Base-by-base conservation (phyloP, 2,888 invertebrate genomes). In the Sinotaia quadrata region DNA sequence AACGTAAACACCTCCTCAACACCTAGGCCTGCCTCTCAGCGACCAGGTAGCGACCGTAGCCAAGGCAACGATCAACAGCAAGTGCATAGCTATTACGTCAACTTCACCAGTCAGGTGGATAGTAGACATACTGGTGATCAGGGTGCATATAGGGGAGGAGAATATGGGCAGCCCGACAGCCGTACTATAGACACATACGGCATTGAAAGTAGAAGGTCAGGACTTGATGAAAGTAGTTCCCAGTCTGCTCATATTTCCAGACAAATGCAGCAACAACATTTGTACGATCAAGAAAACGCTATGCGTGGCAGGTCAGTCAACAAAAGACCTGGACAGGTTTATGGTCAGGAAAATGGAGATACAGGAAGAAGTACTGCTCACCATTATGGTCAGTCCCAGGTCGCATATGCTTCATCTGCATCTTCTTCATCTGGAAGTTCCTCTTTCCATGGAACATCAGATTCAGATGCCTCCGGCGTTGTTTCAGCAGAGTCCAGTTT, bases 61-160 rank as follows among this genome's bases (percentile, higher is more conserved):
- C 47, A 15, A 5, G 51, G 4, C 1, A n/a, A 29, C 21, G 41
- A 52, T n/a, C 10, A 36, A 12, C 31, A 37, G 54, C 51, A 56
- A 31, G 41, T 54, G 2, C 63, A 24, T 15, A 49, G 63, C 18
- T 52, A 63, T 21, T 52, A 63, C 63, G 52, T 52, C 41, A 41
- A 41, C 41, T 12, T 8, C 18, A 41, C 41, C 41, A 41, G 41
- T 18, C 8, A 65, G 56, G 65, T 65, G 41, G 33, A 51, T 18
- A 4, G 47, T 24, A 33, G 21, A 15, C 51, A 49, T 7, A 24
- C 47, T 47, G 1, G 21, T 3, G 18, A 18, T 18, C 47, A 12
- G 8, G 47, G 47, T 47, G 47, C 7, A 1, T 24, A 47, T 8
- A 47, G 18, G 3, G 18, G 47, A 12, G 47, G 47, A 21, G 21